Evolutionary conservation across 2,797 vertebrate species (phyloP), one percentile per base, ranked within the genome.

Genomic region (Chaetodon trifasciatus): DNA sequence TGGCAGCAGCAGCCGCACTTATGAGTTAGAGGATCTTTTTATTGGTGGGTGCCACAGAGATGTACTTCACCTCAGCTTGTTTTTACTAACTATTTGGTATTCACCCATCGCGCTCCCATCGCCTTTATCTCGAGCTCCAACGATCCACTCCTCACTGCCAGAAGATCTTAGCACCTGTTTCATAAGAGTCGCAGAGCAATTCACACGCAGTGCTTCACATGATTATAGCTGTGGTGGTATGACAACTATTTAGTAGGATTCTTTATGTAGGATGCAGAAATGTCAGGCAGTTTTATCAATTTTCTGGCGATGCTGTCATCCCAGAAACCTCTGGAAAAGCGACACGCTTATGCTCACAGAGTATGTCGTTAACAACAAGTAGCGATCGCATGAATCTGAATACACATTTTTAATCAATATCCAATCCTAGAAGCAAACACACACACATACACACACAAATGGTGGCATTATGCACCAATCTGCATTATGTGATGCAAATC

Each of bases 81-180:
- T 12, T 73, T 68, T 58, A 58, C 24, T 24, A 50, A 81, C 68
- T 56, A 11, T 62, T 75, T 47, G 24, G 56, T 81, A 56, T 87
- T 74, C 53, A 74, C 24, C 44, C 16, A 15, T n/a, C 5, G 5
- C 16, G n/a, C 12, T 68, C 23, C 4, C 32, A 3, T 21, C 5
- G 17, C 52, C 42, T 70, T 55, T 42, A 66, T 72, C 28, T 50
- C 50, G 3, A 47, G 37, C 74, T 76, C 55, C 50, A 23, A 53
- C 61, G 35, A 67, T 50, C 73, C 70, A n/a, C 57, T 61, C 49
- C 13, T 40, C 72, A 55, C 35, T 73, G 61, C 8, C 11, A 47
- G 39, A 62, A 70, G 44, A 79, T 80, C 71, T 72, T 49, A 77
- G 66, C 79, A 57, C 50, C 49, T 70, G 55, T 56, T 71, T 85